Conservation (phyloP, 1,140 invertebrate species). For the Micrasema minimum region DNA sequence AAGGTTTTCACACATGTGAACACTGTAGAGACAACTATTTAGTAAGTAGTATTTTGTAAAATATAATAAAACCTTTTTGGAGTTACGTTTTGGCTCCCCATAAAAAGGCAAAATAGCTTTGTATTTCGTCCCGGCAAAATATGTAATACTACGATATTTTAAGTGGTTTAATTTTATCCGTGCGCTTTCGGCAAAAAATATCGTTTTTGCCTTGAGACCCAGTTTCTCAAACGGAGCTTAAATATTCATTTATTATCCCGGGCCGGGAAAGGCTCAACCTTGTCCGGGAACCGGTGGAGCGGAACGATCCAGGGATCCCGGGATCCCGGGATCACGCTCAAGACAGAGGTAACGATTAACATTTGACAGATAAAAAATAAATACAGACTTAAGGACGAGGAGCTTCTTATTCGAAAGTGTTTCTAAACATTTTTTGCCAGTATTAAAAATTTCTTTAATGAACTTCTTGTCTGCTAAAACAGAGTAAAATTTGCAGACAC, state of each 20-base stretch:
- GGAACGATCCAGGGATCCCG: no score
- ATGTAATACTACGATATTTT: no score
- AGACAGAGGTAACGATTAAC: slow-evolving; percentile 50
- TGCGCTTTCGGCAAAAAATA: background rate
- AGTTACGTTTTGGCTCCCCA: no score
- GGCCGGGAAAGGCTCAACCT: slow-evolving; percentile 47
- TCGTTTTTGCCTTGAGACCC: slow-evolving; percentile 30
- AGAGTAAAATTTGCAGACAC: no score
- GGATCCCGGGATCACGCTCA: slow-evolving; percentile 40
- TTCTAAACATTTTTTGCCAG: slow-evolving; percentile 17
- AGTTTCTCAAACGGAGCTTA: slow-evolving; percentile 46
- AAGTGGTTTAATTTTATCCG: slow-evolving; percentile 1
- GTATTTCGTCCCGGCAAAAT: no score
- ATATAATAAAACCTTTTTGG: no score
- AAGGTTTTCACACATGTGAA: no score
- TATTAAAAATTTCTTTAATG: no score
- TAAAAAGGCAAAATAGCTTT: no score
- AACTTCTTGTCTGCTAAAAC: no score
- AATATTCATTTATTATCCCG: slow-evolving; percentile 53
- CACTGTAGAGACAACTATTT: no score
- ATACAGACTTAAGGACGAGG: slow-evolving; percentile 23
- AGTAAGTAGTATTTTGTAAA: no score
- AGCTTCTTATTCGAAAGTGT: slow-evolving; percentile 28
- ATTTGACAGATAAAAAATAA: slow-evolving; percentile 51
- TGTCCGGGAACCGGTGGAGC: slow-evolving; percentile 39